Conservation (phyloP, 2,888 invertebrate species). For the Germaria angustata region DNA sequence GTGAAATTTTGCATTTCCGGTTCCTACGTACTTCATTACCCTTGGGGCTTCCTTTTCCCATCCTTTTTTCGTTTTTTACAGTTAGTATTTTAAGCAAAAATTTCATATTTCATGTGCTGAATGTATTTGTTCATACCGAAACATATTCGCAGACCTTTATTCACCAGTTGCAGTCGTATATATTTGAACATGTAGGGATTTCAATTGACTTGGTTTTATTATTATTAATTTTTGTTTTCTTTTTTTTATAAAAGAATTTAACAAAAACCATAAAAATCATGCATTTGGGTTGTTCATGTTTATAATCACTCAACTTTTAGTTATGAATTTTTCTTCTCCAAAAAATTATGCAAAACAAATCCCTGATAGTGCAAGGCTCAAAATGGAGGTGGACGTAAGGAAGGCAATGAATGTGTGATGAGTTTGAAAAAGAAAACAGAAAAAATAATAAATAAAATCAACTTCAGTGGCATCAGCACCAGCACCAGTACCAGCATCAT, state of each 20-base stretch:
- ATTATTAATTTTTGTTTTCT: constrained; percentile 12
- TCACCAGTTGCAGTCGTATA: background rate
- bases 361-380: background rate
- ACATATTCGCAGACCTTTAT: background rate
- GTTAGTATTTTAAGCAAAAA: background rate
- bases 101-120: constrained; percentile 42
- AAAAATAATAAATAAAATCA: constrained; percentile 4
- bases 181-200: constrained; percentile 27
- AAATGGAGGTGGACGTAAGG: background rate
- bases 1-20: background rate
- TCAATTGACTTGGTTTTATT: constrained; percentile 39
- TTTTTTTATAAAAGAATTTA: background rate
- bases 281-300: background rate
- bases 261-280: background rate
- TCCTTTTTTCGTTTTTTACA: background rate
- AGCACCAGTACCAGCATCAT: constrained; percentile 10
- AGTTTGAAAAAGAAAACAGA: background rate
- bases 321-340: constrained; percentile 37
- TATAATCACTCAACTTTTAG: constrained; percentile 38
- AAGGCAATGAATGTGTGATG: constrained; percentile 34
- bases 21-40: constrained; percentile 30
- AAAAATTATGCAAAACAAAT: background rate
- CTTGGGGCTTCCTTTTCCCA: background rate
- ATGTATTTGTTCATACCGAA: constrained; percentile 2
- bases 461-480: constrained; percentile 22